Percentiles rank a stretch among this genome's conserved stretches.
These are phyloP conservation scores for Amblyjoppa proteus DNA, from an alignment of 2,888 invertebrate genomes.

Conservation along the genomic window DNA sequence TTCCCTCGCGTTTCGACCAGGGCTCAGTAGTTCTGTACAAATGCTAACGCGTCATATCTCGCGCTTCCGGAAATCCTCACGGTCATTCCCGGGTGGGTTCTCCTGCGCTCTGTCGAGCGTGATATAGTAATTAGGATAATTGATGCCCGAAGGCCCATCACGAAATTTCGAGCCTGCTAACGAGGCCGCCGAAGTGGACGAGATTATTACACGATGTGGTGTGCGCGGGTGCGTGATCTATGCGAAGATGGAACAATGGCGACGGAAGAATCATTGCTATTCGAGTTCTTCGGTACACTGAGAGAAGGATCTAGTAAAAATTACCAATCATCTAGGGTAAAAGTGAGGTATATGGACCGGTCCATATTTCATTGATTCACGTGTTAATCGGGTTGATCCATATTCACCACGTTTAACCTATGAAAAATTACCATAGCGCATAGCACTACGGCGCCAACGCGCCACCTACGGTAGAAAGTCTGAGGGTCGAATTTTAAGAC, in stretches of 20 bases:
- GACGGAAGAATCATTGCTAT: neutral
- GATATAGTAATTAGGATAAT: slow-evolving; percentile 45
- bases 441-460: no score
- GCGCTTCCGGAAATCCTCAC: slow-evolving; percentile 13
- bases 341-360: no score
- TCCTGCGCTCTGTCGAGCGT: slow-evolving; percentile 13
- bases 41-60: slow-evolving; percentile 17
- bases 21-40: neutral
- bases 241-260: neutral
- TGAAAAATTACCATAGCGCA: no score
- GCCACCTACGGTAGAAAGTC: no score
- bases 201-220: neutral
- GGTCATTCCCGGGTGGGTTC: neutral
- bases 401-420: no score
- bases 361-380: no score
- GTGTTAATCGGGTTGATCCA: no score
- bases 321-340: no score
- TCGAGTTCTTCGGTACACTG: neutral
- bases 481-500: no score
- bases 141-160: slow-evolving; percentile 12
- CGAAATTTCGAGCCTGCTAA: slow-evolving; percentile 35
- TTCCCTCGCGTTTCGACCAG: neutral
- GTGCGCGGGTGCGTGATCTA: neutral
- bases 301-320: no score
- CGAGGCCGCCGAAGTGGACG: slow-evolving; percentile 3